phyloP scores from a whole-genome alignment of 2,113 vertebrate species.

The Cephalopholis sonnerati region DNA sequence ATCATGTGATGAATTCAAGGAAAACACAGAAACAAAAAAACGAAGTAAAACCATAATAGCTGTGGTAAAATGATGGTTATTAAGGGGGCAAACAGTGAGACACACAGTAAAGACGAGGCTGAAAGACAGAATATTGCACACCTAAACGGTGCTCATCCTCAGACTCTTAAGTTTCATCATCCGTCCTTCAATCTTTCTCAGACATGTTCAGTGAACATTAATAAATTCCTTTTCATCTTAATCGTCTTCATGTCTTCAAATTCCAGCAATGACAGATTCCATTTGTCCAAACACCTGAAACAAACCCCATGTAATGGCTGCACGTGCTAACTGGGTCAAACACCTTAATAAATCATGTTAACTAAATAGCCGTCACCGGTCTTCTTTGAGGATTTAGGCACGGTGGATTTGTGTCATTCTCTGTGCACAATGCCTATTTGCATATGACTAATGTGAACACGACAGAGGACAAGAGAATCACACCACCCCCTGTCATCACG shows the following conservation, averaged over 20 bases:
- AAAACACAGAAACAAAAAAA: neutral
- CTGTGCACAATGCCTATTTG: constrained; percentile 77
- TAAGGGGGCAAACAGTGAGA: neutral
- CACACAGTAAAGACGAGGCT: neutral
- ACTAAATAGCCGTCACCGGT: constrained; percentile 73
- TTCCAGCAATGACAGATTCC: constrained; percentile 7
- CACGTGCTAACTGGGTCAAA: constrained; percentile 72
- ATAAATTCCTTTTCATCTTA: constrained; percentile 9
- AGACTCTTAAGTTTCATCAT: neutral
- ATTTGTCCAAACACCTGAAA: constrained; percentile 42
- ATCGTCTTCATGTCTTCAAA: neutral
- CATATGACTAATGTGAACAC: constrained; percentile 82
- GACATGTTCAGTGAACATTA: neutral
- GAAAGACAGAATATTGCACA: neutral
- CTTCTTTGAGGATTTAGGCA: constrained; percentile 78
- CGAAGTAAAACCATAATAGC: neutral
- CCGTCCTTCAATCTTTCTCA: neutral
- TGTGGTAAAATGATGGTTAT: neutral
- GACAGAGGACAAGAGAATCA: constrained; percentile 77
- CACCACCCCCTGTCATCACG: constrained; percentile 64
- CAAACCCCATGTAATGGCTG: constrained; percentile 30
- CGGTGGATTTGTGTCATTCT: constrained; percentile 82
- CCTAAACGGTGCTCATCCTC: neutral
- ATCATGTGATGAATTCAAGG: neutral
- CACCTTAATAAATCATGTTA: constrained; percentile 80